Evolutionary conservation across 1,140 invertebrate genomes (phyloP).

Genomic region (Theocolax elegans): DNA sequence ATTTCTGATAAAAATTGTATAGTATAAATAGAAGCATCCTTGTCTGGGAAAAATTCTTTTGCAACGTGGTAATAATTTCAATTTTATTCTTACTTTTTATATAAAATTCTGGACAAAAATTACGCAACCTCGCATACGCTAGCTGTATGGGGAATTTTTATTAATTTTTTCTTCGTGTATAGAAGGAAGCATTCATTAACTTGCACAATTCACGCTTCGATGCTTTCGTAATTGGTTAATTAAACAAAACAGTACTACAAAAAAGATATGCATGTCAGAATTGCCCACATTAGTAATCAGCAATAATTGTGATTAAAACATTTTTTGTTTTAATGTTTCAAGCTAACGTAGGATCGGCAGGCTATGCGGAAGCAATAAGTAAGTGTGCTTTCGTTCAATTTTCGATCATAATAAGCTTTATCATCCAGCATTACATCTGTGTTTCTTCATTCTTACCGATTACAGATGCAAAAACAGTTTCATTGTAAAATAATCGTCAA

Average conservation of each 20-base stretch:
- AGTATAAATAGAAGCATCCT: too few species aligned
- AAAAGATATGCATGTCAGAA: conserved; percentile 5
- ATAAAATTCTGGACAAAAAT: too few species aligned
- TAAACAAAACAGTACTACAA: conserved; percentile 13
- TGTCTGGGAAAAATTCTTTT: too few species aligned
- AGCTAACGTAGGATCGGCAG: conserved; percentile 59
- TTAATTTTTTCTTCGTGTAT: too few species aligned
- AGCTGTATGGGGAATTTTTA: too few species aligned
- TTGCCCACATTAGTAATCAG: neutral
- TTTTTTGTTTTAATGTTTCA: conserved; percentile 57
- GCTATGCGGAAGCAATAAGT: conserved; percentile 60
- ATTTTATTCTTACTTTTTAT: too few species aligned
- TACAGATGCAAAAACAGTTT: too few species aligned
- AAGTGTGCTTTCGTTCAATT: conserved; percentile 51
- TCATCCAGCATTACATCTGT: neutral
- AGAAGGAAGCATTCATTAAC: conserved; percentile 6
- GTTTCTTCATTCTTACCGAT: neutral
- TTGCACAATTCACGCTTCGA: conserved; percentile 18
- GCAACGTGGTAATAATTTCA: too few species aligned
- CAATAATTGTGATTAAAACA: conserved; percentile 37
- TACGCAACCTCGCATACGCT: too few species aligned
- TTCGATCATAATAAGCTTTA: conserved; percentile 26
- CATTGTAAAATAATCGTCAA: too few species aligned
- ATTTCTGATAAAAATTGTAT: too few species aligned
- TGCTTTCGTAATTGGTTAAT: conserved; percentile 2